Evolutionary conservation across 1,140 invertebrate species (phyloP).

Genomic region (Lepidostoma basale): DNA sequence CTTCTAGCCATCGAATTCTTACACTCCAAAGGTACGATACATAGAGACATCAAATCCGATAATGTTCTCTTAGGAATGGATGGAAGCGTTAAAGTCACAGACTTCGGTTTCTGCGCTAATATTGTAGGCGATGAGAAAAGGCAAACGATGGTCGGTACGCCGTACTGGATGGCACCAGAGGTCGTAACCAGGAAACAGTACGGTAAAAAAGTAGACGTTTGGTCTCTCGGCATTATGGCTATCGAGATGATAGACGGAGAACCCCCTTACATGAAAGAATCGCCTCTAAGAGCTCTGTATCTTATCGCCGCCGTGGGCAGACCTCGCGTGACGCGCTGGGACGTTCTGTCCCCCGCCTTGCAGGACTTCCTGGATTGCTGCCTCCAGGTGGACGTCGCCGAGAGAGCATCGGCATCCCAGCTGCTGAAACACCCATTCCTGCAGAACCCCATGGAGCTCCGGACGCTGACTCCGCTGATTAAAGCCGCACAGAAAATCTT

Average conservation of each 20-base stretch:
- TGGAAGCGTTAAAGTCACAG: slow-evolving; percentile 95
- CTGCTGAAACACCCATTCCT: slow-evolving; percentile 90
- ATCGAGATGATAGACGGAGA: slow-evolving; percentile 99
- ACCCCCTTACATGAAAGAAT: slow-evolving; percentile 94
- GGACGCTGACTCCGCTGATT: slow-evolving; percentile 87
- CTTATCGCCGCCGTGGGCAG: slow-evolving; percentile 95
- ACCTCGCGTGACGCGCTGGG: slow-evolving; percentile 86
- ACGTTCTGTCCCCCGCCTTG: slow-evolving; percentile 76
- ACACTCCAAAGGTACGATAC: slow-evolving; percentile 89
- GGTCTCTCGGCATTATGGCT: slow-evolving; percentile 96
- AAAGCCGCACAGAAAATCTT: slow-evolving; percentile 83
- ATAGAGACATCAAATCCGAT: slow-evolving; percentile 95
- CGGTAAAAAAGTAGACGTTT: slow-evolving; percentile 93
- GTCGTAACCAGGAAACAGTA: slow-evolving; percentile 86
- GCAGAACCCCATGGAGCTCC: slow-evolving; percentile 81
- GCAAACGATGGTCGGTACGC: slow-evolving; percentile 94
- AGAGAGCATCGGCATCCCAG: slow-evolving; percentile 82
- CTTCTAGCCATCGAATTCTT: slow-evolving; percentile 91
- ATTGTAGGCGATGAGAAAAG: slow-evolving; percentile 91
- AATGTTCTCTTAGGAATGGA: slow-evolving; percentile 97
- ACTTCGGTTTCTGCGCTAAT: slow-evolving; percentile 97
- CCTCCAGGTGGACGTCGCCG: slow-evolving; percentile 90
- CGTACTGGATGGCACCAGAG: slow-evolving; percentile 90
- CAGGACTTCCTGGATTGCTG: slow-evolving; percentile 89
- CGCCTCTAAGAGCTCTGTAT: slow-evolving; percentile 92